A percentile compares a stretch with the other conserved stretches of the same genome.
phyloP scores from a whole-genome alignment of 2,797 vertebrate genomes.

The Poecile montanus region DNA sequence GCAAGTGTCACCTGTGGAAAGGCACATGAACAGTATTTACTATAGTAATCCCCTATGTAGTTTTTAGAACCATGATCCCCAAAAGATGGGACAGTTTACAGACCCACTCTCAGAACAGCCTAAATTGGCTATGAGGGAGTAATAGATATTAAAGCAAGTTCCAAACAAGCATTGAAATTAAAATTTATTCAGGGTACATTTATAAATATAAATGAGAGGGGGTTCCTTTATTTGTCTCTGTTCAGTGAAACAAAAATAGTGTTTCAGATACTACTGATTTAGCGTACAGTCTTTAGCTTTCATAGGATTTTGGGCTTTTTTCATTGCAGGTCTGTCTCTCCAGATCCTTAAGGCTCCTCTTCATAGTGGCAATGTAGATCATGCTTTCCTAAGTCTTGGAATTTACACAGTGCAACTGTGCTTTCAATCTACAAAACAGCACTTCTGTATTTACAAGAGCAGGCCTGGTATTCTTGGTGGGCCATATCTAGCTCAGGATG shows the following conservation, averaged over 20 bases:
- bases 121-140: neutral
- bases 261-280: neutral
- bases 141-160: neutral
- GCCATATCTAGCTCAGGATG: neutral
- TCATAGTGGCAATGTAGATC: neutral
- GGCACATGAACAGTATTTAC: neutral
- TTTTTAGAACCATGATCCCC: neutral
- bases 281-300: neutral
- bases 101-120: neutral
- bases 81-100: neutral
- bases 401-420: neutral
- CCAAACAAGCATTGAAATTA: neutral
- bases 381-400: neutral
- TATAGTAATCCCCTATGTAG: neutral
- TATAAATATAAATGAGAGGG: neutral
- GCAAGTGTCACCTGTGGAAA: neutral
- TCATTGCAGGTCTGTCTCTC: neutral
- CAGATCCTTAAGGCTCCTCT: neutral
- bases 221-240: neutral
- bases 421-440: neutral
- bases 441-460: neutral
- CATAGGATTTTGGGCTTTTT: neutral
- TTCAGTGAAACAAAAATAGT: neutral
- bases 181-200: neutral
- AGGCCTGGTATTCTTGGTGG: neutral